These are phyloP conservation scores for Suricata suricatta DNA, from an alignment of 2,113 vertebrate species.

Conservation along the genomic window DNA sequence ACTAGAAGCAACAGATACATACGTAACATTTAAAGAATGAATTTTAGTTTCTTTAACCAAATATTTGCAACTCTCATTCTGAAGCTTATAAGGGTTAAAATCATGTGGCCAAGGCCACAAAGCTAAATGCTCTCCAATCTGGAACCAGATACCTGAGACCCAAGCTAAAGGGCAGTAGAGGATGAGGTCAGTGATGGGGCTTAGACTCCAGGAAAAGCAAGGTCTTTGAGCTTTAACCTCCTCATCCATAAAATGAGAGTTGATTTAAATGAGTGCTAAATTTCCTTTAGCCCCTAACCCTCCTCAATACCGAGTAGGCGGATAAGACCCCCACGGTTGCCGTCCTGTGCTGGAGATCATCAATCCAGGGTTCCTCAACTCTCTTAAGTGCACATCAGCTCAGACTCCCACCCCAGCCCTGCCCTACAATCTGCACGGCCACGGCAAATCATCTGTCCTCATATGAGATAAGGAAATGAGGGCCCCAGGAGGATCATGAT, in stretches of 20 bases:
- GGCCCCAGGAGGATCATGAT: background rate
- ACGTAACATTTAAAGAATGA: conserved; percentile 44
- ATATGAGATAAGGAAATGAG: background rate
- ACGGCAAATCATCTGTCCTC: background rate
- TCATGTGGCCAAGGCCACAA: background rate
- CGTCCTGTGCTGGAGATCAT: background rate
- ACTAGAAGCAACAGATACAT: background rate
- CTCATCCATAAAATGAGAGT: background rate
- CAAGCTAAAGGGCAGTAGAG: background rate
- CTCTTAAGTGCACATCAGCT: background rate
- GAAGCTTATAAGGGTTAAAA: conserved; percentile 6
- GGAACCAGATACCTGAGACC: background rate
- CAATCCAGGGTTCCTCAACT: background rate
- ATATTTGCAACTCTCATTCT: conserved; percentile 20
- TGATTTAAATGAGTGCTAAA: background rate
- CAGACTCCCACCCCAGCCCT: background rate
- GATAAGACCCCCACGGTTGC: background rate
- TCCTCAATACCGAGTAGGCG: background rate
- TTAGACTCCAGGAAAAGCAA: background rate
- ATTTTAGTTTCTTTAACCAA: background rate
- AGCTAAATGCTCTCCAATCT: background rate
- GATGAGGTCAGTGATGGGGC: background rate
- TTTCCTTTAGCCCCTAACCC: background rate
- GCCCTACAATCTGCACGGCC: background rate
- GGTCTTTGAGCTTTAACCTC: background rate